phyloP scores from a whole-genome alignment of 1,140 invertebrate species.

The Bombus vancouverensis region DNA sequence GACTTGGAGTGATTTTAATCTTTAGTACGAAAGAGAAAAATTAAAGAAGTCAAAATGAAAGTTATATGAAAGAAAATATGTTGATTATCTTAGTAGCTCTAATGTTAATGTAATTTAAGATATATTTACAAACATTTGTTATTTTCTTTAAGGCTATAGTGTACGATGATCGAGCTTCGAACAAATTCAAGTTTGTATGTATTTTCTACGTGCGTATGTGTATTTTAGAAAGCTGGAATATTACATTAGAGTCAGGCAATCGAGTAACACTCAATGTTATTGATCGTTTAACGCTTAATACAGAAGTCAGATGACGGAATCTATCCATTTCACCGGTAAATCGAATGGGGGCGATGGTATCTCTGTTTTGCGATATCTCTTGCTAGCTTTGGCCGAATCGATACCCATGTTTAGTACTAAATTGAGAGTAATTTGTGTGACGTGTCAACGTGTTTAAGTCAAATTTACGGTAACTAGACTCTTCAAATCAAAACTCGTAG shows the following conservation, averaged over 20 bases:
- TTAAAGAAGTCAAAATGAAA: background rate
- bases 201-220: too few species aligned
- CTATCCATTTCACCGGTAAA: background rate
- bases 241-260: background rate
- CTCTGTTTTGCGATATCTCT: background rate
- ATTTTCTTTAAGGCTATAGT: too few species aligned
- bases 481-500: background rate
- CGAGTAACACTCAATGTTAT: background rate
- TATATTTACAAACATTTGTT: too few species aligned
- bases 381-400: background rate
- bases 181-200: background rate
- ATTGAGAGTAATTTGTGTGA: background rate
- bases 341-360: constrained; percentile 3
- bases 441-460: background rate
- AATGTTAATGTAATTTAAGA: too few species aligned
- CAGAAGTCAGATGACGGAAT: constrained; percentile 1
- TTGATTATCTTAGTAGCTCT: too few species aligned
- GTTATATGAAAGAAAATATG: too few species aligned
- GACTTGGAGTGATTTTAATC: too few species aligned
- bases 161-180: background rate
- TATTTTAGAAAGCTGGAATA: background rate
- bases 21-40: background rate
- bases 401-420: background rate
- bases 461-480: background rate
- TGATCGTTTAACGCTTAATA: background rate